Evolutionary conservation across 2,888 invertebrate species (phyloP).

Genomic region (Nezara viridula): DNA sequence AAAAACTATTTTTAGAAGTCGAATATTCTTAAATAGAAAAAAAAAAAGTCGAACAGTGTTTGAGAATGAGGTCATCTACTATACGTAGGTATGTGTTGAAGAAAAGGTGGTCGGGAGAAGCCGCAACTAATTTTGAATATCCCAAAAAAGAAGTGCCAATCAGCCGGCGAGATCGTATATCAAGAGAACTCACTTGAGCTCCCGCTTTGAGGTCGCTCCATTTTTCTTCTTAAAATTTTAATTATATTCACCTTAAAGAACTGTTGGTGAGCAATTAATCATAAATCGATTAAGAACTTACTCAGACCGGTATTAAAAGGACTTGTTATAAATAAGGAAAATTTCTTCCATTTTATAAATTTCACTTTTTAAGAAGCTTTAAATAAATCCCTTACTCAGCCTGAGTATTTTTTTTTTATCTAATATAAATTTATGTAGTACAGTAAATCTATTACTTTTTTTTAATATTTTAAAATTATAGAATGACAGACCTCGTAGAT

Average conservation of each 20-base stretch:
- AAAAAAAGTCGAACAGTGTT: neutral
- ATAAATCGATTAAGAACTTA: neutral
- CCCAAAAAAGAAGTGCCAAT: slow-evolving; percentile 48
- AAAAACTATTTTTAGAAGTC: neutral
- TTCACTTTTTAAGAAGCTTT: neutral
- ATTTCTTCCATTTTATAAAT: neutral
- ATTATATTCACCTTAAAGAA: slow-evolving; percentile 36
- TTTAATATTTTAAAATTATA: too few relatives aligned
- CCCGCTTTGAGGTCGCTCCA: neutral
- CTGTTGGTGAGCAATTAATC: slow-evolving; percentile 1
- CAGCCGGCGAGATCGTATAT: slow-evolving; percentile 38
- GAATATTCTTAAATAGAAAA: neutral
- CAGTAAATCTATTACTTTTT: too few relatives aligned
- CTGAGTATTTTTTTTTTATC: neutral
- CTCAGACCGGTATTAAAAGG: neutral
- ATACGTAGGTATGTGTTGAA: neutral
- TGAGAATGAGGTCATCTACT: slow-evolving; percentile 11
- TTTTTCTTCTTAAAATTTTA: slow-evolving; percentile 40
- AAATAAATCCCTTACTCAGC: neutral
- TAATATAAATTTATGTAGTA: too few relatives aligned
- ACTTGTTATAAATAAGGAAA: neutral
- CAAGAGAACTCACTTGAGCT: neutral
- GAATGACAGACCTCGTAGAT: too few relatives aligned
- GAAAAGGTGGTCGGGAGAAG: neutral
- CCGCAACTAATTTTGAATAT: slow-evolving; percentile 37